Percentiles rank a stretch among this genome's conserved stretches.
Conservation (phyloP, 2,888 invertebrate species). For the Torymus auratus region DNA sequence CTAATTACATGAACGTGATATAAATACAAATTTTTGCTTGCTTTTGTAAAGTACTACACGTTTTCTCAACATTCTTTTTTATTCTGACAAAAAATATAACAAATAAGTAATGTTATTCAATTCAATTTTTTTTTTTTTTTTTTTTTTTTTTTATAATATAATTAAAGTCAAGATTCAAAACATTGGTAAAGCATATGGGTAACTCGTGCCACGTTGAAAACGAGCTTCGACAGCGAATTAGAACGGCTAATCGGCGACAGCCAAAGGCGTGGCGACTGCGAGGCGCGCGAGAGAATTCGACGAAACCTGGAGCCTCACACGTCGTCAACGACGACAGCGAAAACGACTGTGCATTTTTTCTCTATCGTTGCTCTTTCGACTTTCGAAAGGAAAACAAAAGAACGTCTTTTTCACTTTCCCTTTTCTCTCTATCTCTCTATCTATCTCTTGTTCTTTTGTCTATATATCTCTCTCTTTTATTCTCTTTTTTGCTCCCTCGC, state of each 20-base stretch:
- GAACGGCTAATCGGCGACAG: background rate
- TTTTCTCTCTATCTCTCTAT: conserved; percentile 36
- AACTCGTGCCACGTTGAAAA: too few species aligned
- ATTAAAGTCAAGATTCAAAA: too few species aligned
- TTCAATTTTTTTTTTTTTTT: too few species aligned
- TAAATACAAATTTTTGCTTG: too few species aligned
- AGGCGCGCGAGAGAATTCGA: conserved; percentile 36
- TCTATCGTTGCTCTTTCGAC: conserved; percentile 38
- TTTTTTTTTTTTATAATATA: too few species aligned
- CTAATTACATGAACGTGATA: too few species aligned
- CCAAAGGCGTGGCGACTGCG: conserved; percentile 45
- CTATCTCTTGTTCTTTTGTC: conserved; percentile 4
- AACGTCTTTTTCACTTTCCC: conserved; percentile 42
- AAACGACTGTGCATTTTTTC: conserved; percentile 59
- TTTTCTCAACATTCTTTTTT: too few species aligned
- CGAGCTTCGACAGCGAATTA: too few species aligned
- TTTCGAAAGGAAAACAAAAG: conserved; percentile 3
- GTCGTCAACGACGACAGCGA: conserved; percentile 50
- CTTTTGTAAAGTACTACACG: too few species aligned
- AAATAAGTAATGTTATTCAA: too few species aligned
- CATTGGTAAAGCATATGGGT: too few species aligned
- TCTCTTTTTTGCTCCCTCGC: conserved; percentile 35
- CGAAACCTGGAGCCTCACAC: conserved; percentile 53
- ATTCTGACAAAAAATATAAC: too few species aligned
- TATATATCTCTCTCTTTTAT: conserved; percentile 1